Conservation (phyloP, 2,797 vertebrate species). For the Peromyscus attwateri region DNA sequence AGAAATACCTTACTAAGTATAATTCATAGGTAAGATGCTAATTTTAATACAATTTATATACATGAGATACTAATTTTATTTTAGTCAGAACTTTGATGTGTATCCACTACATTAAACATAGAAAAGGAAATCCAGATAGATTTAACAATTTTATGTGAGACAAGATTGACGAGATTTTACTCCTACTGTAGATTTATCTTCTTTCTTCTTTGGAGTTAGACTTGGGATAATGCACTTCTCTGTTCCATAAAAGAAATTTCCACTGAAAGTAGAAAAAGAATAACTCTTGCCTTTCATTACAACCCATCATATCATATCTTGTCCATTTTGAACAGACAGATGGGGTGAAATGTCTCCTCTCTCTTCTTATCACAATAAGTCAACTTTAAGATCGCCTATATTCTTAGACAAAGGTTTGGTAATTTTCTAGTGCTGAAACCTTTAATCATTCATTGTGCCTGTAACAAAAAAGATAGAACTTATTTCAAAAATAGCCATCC, state of each 20-base stretch:
- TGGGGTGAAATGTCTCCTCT: conserved; percentile 69
- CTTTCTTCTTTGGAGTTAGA: conserved; percentile 10
- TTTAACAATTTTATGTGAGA: conserved; percentile 3
- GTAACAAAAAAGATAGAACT: conserved; percentile 71
- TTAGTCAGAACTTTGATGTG: not conserved
- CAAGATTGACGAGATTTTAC: not conserved
- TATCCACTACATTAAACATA: not conserved
- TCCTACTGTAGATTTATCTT: not conserved
- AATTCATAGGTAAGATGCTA: not conserved
- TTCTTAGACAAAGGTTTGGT: conserved; percentile 75
- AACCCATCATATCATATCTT: conserved; percentile 63
- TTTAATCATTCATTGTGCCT: conserved; percentile 78
- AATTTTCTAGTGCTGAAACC: conserved; percentile 68
- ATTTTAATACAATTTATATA: not conserved
- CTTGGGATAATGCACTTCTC: conserved; percentile 42
- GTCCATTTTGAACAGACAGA: conserved; percentile 63
- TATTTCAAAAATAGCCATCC: conserved; percentile 78
- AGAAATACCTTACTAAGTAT: not conserved
- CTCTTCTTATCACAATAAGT: conserved; percentile 72
- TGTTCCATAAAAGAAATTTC: conserved; percentile 67
- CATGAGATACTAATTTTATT: conserved; percentile 7
- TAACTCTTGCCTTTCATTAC: conserved; percentile 67
- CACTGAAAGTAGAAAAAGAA: conserved; percentile 62
- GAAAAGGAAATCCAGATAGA: not conserved
- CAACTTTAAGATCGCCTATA: conserved; percentile 71